Percentiles rank a stretch among this genome's conserved stretches.
Evolutionary conservation across 64 coral and sea anemone species (phyloP).

Genomic region (Trachythela sp.): DNA sequence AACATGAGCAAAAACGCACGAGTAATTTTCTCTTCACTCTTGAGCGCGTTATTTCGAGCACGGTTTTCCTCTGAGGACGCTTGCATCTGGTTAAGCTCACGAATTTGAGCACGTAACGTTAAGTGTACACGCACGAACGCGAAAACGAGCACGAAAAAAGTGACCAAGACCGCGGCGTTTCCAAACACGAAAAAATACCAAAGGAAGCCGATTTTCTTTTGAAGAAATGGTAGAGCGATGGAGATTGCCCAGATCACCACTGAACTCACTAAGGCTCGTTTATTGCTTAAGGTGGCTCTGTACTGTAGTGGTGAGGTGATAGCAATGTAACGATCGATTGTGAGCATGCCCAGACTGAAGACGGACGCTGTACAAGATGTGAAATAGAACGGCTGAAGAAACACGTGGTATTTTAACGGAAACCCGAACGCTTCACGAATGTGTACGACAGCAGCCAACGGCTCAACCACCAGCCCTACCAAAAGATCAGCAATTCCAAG

Average conservation of each 20-base stretch:
- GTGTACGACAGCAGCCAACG: constrained; percentile 50
- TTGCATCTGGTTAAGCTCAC: constrained; percentile 25
- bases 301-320: constrained; percentile 66
- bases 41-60: constrained; percentile 1
- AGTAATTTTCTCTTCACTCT: constrained; percentile 49
- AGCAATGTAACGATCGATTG: constrained; percentile 58
- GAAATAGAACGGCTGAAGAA: constrained; percentile 60
- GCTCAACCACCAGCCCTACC: constrained; percentile 46
- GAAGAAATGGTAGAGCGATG: constrained; percentile 35
- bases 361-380: constrained; percentile 61
- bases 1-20: constrained; percentile 58
- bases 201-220: constrained; percentile 52
- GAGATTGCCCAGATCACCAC: constrained; percentile 49
- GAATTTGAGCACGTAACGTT: constrained; percentile 30
- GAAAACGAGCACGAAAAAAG: constrained; percentile 36
- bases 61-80: background rate
- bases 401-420: constrained; percentile 27
- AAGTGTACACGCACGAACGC: constrained; percentile 54
- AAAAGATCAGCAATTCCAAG: constrained; percentile 61
- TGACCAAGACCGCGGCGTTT: constrained; percentile 51
- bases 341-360: constrained; percentile 57
- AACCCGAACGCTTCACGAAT: constrained; percentile 18
- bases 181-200: constrained; percentile 63
- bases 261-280: constrained; percentile 35
- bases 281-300: constrained; percentile 39